Conservation (phyloP, 2,888 invertebrate species). For the Onchidella celtica region DNA sequence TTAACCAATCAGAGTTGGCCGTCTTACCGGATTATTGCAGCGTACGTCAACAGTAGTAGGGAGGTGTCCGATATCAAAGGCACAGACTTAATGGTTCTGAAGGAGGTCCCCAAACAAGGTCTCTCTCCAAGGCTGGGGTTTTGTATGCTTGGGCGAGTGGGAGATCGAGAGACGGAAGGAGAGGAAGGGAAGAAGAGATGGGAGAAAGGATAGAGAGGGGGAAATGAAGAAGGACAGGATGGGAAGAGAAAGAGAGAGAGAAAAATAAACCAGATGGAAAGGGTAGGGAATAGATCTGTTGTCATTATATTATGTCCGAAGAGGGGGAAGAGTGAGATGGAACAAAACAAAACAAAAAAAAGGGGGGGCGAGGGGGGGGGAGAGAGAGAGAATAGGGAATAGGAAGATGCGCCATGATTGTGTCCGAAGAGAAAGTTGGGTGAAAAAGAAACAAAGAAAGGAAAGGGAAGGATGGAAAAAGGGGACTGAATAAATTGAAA, state of each 20-base stretch:
- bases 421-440: no score
- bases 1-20: background rate
- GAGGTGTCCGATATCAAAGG: constrained; percentile 34
- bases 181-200: background rate
- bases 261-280: no score
- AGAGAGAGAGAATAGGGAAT: no score
- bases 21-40: constrained; percentile 1
- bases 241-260: background rate
- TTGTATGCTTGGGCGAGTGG: background rate
- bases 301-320: no score
- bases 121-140: background rate
- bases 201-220: background rate
- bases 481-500: no score
- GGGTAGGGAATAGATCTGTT: no score
- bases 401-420: no score
- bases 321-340: no score
- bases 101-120: constrained; percentile 14
- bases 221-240: background rate
- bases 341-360: no score
- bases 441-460: no score
- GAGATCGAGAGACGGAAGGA: background rate
- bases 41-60: constrained; percentile 25
- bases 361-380: no score
- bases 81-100: constrained; percentile 14
- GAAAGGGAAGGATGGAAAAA: no score